Evolutionary conservation across 2,113 vertebrate genomes (phyloP), one percentile per base, ranked within the genome.

Genomic region (Peromyscus californicus): DNA sequence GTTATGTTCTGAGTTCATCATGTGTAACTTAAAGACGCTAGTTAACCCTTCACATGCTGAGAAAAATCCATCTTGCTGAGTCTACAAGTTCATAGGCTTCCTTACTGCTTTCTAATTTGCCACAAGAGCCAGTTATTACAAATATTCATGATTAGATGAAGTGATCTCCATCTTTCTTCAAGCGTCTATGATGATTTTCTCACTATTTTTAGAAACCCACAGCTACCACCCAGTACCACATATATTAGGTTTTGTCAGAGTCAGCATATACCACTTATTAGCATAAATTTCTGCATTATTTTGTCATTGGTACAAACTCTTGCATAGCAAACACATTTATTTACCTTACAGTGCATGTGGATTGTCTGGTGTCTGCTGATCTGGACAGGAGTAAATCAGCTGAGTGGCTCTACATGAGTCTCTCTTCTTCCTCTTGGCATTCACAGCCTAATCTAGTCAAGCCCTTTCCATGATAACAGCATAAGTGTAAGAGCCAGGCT

Each of bases 1-100:
- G 22, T 67, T 95, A 54, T 92, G 95, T 94, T 94, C 85, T 82
- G 78, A 93, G 39, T 10, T 94, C 39, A 79, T 48, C 36, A 19
- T 74, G 69, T 83, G 54, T 72, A 84, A 59, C n/a, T 90, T 57
- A 88, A 90, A 92, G 85, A 96, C 65, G 3, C 8, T 72, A 89
- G 48, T 24, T 69, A 94, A 87, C 31, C 21, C 26, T 80, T 93
- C 65, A 61, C 29, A 45, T 85, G 36, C 84, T 90, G 82, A 93
- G 84, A 80, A 67, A 96, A 91, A 76, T 29, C 70, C 26, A 70
- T 90, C 75, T 85, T 92, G 26, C 39, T 48, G 48, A 80, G 57
- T 57, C 61, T 22, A n/a, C 48, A 69, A 75, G 39, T 79, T 92
- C 79, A 65, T 1, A n/a, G 90, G 36, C 70, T 79, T 54, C 36